Evolutionary conservation across 2,888 invertebrate species (phyloP).

Genomic region (Stegana nigrithorax): DNA sequence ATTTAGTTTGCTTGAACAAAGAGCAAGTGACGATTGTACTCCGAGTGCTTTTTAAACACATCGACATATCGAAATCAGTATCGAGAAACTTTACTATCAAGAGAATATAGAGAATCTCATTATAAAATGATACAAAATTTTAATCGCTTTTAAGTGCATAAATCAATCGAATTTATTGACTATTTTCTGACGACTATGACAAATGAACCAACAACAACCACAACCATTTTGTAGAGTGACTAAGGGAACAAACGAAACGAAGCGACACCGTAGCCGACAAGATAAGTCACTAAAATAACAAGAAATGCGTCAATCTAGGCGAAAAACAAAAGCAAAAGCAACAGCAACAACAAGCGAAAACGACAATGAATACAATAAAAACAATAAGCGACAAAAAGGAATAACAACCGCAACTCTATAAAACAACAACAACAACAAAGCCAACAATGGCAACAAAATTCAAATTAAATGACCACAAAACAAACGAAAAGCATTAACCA

Average conservation of each 20-base stretch:
- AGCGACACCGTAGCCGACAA: neutral
- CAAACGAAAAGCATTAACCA: constrained; percentile 39
- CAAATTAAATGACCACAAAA: constrained; percentile 44
- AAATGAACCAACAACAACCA: constrained; percentile 37
- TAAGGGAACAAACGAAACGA: constrained; percentile 2
- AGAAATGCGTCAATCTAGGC: constrained; percentile 28
- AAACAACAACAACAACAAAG: neutral
- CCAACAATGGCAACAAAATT: constrained; percentile 42
- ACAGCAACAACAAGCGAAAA: neutral
- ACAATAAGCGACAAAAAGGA: no score
- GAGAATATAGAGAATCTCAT: no score
- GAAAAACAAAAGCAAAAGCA: constrained; percentile 30
- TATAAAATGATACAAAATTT: no score
- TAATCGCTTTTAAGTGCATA: constrained; percentile 39
- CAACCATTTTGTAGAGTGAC: constrained; percentile 19
- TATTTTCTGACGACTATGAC: constrained; percentile 46
- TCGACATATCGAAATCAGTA: no score
- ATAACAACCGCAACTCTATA: no score
- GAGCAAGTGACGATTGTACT: no score
- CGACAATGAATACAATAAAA: constrained; percentile 29
- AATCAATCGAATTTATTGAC: constrained; percentile 64
- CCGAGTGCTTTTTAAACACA: no score
- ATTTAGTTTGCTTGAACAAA: no score
- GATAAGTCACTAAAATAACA: neutral
- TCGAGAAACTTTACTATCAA: no score